Base-by-base conservation (phyloP, 2,797 vertebrate species). In the Ceryle rudis region DNA sequence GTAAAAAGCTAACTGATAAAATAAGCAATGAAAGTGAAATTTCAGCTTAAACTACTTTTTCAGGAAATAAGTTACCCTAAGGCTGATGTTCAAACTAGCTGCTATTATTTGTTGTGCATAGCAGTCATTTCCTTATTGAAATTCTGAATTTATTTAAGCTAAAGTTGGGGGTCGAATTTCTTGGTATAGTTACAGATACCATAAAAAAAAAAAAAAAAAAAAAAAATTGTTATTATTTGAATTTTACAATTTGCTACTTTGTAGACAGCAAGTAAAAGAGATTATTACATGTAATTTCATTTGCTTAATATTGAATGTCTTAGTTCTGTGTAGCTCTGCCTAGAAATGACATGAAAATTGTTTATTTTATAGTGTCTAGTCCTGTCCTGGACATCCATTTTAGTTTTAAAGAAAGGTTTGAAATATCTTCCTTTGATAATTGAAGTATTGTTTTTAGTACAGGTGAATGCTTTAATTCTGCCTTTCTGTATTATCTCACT, bases 1-100 rank as follows among this genome's bases (percentile, higher is more conserved):
- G 28, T 58, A 58, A 84, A 86, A 90, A 90, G 9, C 47, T 75
- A 88, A 86, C 66, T 93, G 88, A 88, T 81, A 88, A 94, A 95
- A 93, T 37, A 95, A 84, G 41, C 69, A 72, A 35, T 2, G 2
- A 88, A 86, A 95, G 49, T 91, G 77, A 69, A 89, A 96, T 91
- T 90, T 88, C 4, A 6, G n/a, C 37, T 93, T 86, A 77, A 96
- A 86, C 35, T 67, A n/a, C 22, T 66, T 93, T 91, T 90, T 92
- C 41, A 65, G 88, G 52, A 58, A 90, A 93, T 79, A 66, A 70
- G 35, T 81, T 91, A 72, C 60, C 69, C 39, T 35, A 72, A 86
- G 58, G 73, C 47, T 81, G 18, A 44, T 86, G 28, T 81, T 88
- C 88, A 66, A 93, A 62, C 22, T 78, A 62, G 14, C 11, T 91